Evolutionary conservation across 2,888 invertebrate genomes (phyloP), one percentile per base, ranked within the genome.

Genomic region (Melikaiella ostensackeni): DNA sequence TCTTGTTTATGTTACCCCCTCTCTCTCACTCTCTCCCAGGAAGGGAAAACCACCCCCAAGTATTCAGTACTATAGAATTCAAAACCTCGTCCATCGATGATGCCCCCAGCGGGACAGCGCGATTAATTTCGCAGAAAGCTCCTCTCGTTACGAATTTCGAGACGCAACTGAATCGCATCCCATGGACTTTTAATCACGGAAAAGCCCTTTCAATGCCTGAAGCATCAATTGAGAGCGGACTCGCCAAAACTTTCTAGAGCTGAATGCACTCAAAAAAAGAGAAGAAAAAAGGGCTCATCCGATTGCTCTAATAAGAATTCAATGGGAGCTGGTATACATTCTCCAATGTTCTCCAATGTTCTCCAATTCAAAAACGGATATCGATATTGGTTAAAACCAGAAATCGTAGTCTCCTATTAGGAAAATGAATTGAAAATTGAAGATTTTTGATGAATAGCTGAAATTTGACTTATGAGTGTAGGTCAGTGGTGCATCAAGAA

Each of bases 61-160:
- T 27, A 46, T 13, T 13, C 35, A n/a, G 46, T 46, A 66, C 27
- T 27, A 42, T 66, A 66, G n/a, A 66, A 66, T 66, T 66, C 42
- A 46, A 66, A 66, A 66, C 30, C 24, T 30, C 27, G 30, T 66
- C 8, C 46, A 66, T 66, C 66, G 66, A 66, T 66, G 46, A 66
- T 66, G 27, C 27, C 42, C n/a, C 42, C 66, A 46, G 27, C 66
- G n/a, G 66, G 66, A 66, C 66, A 66, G 46, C 27, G 66, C 66
- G 66, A 66, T 66, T 66, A 66, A 66, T 66, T 66, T 66, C 42
- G 66, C 66, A 66, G 46, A 66, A 66, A 66, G 66, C 66, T 66
- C 46, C 19, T 66, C 46, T 42, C 66, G 27, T 19, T 46, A 16
- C 66, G 27, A 66, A 66, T 66, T 66, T 66, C 46, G 27, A 66